Base-by-base conservation (phyloP, 2,888 invertebrate genomes). In the Acholoe squamosa region DNA sequence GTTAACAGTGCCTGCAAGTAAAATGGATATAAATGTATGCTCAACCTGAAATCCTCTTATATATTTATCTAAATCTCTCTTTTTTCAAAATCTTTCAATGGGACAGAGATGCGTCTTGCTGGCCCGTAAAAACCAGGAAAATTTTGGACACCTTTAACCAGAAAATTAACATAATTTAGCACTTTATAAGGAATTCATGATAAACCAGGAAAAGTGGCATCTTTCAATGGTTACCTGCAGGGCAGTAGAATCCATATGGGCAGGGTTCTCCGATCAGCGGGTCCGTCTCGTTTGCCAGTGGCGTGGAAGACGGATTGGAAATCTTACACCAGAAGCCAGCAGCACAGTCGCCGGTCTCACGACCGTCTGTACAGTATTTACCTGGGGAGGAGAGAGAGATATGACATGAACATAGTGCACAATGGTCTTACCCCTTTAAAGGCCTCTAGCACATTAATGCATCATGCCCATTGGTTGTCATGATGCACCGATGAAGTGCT, bases 161-260 rank as follows among this genome's bases (percentile, higher is more conserved):
- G n/a, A n/a, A n/a, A n/a, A n/a, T n/a, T n/a, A n/a, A n/a, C n/a
- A n/a, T n/a, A n/a, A n/a, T n/a, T n/a, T n/a, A n/a, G n/a, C n/a
- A n/a, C n/a, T n/a, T n/a, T n/a, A n/a, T n/a, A n/a, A n/a, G n/a
- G n/a, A n/a, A n/a, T n/a, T n/a, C n/a, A n/a, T n/a, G n/a, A n/a
- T n/a, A n/a, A n/a, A n/a, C n/a, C n/a, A n/a, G n/a, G n/a, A n/a
- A n/a, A n/a, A n/a, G n/a, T n/a, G n/a, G n/a, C n/a, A n/a, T 7
- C 10, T 10, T 43, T 43, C 43, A 43, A 10, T 43, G 43, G 84
- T 51, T 91, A 93, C 95, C 95, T 91, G 91, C 93, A 0, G 93
- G 92, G 91, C 95, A 95, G 92, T 95, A 95, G 92, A 93, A 95
- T 0, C 95, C 95, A 90, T 94, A 94, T 0, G 95, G 94, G 93